Evolutionary conservation across 2,888 invertebrate species (phyloP).

Genomic region (Nudaria mundana): DNA sequence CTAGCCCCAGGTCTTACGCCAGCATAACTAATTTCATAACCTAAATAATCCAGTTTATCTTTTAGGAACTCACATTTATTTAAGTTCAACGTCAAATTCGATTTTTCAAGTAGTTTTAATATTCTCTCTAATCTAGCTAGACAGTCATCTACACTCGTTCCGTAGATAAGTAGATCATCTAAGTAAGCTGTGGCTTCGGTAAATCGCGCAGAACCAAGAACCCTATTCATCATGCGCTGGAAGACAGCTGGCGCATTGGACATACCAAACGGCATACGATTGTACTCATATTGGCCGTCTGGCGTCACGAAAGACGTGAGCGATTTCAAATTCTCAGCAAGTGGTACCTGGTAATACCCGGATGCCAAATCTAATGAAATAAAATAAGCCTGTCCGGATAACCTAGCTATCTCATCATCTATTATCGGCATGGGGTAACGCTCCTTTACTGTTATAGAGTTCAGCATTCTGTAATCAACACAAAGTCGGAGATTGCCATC

Average conservation of each 20-base stretch:
- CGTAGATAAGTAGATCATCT: neutral
- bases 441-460: no score
- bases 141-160: neutral
- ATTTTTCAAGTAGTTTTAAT: neutral
- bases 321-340: neutral
- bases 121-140: neutral
- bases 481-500: no score
- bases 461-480: no score
- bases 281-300: neutral
- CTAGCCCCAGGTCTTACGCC: neutral
- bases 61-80: neutral
- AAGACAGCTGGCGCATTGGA: neutral
- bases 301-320: constrained; percentile 26
- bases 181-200: no score
- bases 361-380: neutral
- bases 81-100: neutral
- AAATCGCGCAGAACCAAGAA: no score
- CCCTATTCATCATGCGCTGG: neutral
- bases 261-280: neutral
- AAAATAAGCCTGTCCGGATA: neutral
- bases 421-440: no score
- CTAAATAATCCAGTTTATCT: neutral
- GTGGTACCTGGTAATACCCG: neutral
- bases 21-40: neutral
- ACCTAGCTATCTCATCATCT: no score